A percentile compares a stretch with the other conserved stretches of the same genome.
phyloP scores from a whole-genome alignment of 2,797 vertebrate genomes.

The Rhabdophis nuchalis region DNA sequence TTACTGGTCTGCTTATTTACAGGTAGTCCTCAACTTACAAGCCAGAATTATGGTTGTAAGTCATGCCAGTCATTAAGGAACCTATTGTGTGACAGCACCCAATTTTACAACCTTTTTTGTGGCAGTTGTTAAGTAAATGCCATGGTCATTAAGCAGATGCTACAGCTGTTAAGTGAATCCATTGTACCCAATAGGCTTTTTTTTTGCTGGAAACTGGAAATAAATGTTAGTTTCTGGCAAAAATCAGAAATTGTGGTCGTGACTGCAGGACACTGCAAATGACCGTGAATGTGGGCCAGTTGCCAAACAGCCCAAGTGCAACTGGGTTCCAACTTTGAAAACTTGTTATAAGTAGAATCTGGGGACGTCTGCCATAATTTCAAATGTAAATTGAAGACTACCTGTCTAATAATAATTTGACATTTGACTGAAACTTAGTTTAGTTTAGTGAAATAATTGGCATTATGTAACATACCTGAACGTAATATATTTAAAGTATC shows the following conservation, averaged over 20 bases:
- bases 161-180: not conserved
- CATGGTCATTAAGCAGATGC: not conserved
- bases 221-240: not conserved
- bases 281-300: not conserved
- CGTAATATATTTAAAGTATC: not conserved
- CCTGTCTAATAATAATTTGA: constrained; percentile 11
- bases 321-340: not conserved
- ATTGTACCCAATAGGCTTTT: not conserved
- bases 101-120: not conserved
- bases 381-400: not conserved
- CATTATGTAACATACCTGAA: not conserved
- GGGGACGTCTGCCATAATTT: not conserved
- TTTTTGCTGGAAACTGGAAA: not conserved
- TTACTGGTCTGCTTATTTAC: constrained; percentile 19
- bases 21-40: not conserved
- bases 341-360: not conserved
- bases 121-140: not conserved
- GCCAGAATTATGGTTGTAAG: not conserved
- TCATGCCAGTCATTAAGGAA: not conserved
- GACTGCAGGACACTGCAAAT: not conserved
- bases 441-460: constrained; percentile 12
- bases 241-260: not conserved
- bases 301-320: not conserved
- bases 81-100: not conserved
- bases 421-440: not conserved